Evolutionary conservation across 2,888 invertebrate species (phyloP).

Genomic region (Synergus japonicus): DNA sequence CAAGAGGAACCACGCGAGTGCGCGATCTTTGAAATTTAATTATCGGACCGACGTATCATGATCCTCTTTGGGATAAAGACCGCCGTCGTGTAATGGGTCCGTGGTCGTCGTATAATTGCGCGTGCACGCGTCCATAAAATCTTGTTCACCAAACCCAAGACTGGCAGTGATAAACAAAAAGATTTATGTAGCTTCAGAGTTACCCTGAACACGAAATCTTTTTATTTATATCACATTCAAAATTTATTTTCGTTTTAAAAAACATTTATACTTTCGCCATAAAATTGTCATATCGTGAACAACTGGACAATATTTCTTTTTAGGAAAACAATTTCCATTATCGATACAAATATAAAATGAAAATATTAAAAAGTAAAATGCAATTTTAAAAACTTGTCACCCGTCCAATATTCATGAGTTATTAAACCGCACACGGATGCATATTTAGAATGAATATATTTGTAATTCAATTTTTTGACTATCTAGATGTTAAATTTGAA

Average conservation of each 20-base stretch:
- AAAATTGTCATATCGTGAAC: no score
- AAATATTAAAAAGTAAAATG: no score
- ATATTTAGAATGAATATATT: no score
- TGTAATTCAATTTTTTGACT: no score
- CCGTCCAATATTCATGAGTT: background rate
- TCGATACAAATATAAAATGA: no score
- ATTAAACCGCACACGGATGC: background rate
- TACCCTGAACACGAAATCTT: constrained; percentile 22
- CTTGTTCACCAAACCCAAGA: constrained; percentile 13
- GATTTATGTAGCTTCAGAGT: constrained; percentile 16
- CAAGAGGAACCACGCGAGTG: constrained; percentile 49
- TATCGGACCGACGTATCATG: constrained; percentile 58
- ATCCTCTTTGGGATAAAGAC: constrained; percentile 59
- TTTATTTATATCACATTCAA: background rate
- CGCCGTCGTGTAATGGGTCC: constrained; percentile 51
- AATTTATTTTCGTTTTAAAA: background rate
- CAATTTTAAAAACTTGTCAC: background rate
- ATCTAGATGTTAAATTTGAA: no score
- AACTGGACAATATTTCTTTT: no score
- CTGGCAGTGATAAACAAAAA: background rate
- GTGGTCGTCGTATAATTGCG: constrained; percentile 37
- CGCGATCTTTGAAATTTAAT: constrained; percentile 63
- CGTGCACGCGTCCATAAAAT: constrained; percentile 21
- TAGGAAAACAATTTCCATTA: no score
- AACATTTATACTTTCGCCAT: no score